Conservation (phyloP, 1,140 invertebrate genomes). For the Teleopsis dalmanni region DNA sequence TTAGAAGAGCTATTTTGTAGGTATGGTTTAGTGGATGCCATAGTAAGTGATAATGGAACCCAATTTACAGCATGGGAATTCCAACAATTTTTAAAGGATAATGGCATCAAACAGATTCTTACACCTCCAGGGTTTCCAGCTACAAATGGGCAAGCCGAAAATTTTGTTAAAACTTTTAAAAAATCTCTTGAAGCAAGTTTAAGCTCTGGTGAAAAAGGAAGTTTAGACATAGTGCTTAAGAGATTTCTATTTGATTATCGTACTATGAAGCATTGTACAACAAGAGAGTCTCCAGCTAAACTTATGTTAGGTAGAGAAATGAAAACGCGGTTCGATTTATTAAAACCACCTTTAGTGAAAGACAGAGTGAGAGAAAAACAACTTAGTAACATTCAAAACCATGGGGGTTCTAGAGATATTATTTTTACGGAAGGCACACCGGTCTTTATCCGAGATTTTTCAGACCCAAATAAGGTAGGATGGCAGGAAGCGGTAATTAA, state of each 20-base stretch:
- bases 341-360: conserved; percentile 6
- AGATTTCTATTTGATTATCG: conserved; percentile 11
- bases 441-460: conserved; percentile 4
- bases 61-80: conserved; percentile 6
- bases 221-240: conserved; percentile 2
- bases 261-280: conserved; percentile 7
- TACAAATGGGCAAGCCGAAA: conserved; percentile 10
- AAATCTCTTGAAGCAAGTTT: conserved; percentile 8
- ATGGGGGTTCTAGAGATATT: conserved; percentile 2
- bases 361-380: neutral
- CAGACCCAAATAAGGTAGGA: neutral
- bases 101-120: conserved; percentile 7
- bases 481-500: conserved; percentile 2
- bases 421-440: conserved; percentile 4
- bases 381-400: conserved; percentile 2
- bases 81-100: conserved; percentile 3
- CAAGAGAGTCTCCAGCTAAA: conserved; percentile 3
- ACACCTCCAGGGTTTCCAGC: conserved; percentile 1
- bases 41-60: conserved; percentile 3
- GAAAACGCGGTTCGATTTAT: conserved; percentile 16
- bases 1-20: conserved; percentile 4
- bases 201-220: neutral
- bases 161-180: conserved; percentile 7
- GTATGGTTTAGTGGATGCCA: neutral
- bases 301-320: conserved; percentile 5